Percentiles rank a stretch among this genome's conserved stretches.
phyloP scores from a whole-genome alignment of 2,888 invertebrate genomes.

The Dolichomitus sp. region DNA sequence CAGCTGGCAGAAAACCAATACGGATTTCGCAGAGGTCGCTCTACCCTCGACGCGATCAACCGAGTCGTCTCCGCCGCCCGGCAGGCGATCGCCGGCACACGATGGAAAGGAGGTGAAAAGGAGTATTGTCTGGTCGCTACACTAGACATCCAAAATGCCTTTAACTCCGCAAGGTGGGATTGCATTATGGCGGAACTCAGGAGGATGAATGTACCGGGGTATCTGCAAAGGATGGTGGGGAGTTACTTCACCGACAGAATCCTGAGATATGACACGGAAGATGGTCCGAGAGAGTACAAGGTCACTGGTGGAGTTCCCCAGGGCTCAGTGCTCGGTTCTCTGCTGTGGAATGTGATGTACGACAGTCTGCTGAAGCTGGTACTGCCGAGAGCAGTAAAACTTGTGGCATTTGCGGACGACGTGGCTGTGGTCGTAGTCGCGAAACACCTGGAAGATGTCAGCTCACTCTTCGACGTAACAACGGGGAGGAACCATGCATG shows the following conservation, averaged over 20 bases:
- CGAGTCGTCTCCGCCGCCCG: constrained; percentile 36
- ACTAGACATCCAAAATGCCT: constrained; percentile 66
- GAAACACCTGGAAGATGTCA: not conserved
- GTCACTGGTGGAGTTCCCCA: not conserved
- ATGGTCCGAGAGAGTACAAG: not conserved
- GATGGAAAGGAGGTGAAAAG: constrained; percentile 49
- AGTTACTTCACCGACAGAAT: constrained; percentile 57
- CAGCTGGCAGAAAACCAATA: not conserved
- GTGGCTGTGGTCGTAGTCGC: not conserved
- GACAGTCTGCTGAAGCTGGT: not conserved
- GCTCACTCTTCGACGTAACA: too few species aligned
- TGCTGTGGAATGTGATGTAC: constrained; percentile 46
- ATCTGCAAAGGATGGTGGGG: constrained; percentile 63
- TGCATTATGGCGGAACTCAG: constrained; percentile 57
- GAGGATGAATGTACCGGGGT: constrained; percentile 54
- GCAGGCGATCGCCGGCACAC: constrained; percentile 49
- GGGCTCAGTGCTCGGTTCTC: constrained; percentile 39
- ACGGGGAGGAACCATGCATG: too few species aligned
- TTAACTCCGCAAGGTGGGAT: constrained; percentile 69
- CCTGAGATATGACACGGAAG: constrained; percentile 58
- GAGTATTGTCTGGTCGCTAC: constrained; percentile 42
- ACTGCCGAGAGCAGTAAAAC: not conserved
- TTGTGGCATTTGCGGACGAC: not conserved
- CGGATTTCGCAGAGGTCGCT: constrained; percentile 52
- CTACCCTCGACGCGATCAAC: constrained; percentile 59